Base-by-base conservation (phyloP, 2,797 vertebrate species). In the Delichon dasypus region DNA sequence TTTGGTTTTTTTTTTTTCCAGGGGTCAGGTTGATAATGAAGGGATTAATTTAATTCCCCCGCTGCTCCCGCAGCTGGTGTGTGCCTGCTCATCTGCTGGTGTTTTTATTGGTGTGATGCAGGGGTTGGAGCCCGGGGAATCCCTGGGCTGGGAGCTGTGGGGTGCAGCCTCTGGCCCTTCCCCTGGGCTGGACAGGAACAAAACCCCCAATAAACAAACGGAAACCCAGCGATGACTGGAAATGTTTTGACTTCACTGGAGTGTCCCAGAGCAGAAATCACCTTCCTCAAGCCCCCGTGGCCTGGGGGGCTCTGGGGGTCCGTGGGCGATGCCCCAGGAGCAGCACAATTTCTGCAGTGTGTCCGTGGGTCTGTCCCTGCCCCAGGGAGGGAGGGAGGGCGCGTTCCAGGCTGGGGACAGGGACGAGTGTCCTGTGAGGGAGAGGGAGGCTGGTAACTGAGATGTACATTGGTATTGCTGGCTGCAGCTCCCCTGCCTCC, bases 1-100 rank as follows among this genome's bases (percentile, higher is more conserved):
- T n/a, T n/a, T 38, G 87, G 91, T 93, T 91, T 90, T n/a, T n/a
- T n/a, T 38, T 89, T 92, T 93, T 91, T 90, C 87, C 87, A 74
- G 96, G 92, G 97, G 88, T 96, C 97, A 64, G 90, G 78, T 89
- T 96, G 95, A 91, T 96, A 95, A 96, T 82, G 96, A 97, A 93
- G 94, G 95, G 96, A 97, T 97, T 97, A 95, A 91, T 95, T 91
- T 93, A 93, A 94, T 78, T 91, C 89, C 87, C 71, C 42, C 18
- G n/a, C 91, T 78, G 64, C 94, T 77, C 76, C 11, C 20, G 75
- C 91, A 97, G 95, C 95, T 96, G 95, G 40, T 82, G 82, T 44
- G 65, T 66, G 92, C 90, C 92, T 68, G 93, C 94, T 97, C 96
- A 92, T 95, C 95, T 96, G 93, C 58, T 95, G 85, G 53, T 94